Conservation (phyloP, 2,888 invertebrate genomes). For the Diarsia dahlii region DNA sequence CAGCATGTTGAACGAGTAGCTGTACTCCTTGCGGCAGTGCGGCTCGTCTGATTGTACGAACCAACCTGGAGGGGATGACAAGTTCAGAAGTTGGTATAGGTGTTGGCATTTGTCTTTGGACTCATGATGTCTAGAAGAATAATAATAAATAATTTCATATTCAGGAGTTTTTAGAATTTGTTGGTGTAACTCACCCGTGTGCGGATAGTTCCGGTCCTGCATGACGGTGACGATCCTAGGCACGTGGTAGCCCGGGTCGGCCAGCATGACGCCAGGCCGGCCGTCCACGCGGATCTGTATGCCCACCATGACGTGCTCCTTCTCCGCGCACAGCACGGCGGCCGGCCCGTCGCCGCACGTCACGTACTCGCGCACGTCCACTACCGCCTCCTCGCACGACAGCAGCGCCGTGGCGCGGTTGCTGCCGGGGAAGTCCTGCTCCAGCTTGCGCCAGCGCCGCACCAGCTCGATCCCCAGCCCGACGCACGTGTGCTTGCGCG, state of each 20-base stretch:
- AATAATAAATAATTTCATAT: too few species aligned
- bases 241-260: constrained; percentile 98
- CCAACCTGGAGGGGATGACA: constrained; percentile 91
- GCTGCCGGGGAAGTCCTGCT: constrained; percentile 92
- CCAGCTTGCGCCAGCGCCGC: constrained; percentile 91
- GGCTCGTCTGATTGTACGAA: constrained; percentile 95
- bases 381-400: constrained; percentile 97
- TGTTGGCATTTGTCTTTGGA: background rate
- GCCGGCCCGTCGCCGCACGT: constrained; percentile 90
- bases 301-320: constrained; percentile 96
- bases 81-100: background rate
- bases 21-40: constrained; percentile 95
- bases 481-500: constrained; percentile 96
- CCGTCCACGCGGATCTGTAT: constrained; percentile 94
- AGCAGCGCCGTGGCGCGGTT: constrained; percentile 92
- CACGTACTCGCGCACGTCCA: constrained; percentile 90
- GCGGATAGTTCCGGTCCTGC: constrained; percentile 96
- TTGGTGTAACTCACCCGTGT: constrained; percentile 91
- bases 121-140: background rate
- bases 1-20: constrained; percentile 93
- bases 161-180: background rate
- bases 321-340: constrained; percentile 93
- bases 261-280: constrained; percentile 94
- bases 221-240: constrained; percentile 96
- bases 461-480: constrained; percentile 95